Conservation (phyloP, 2,113 vertebrate genomes). For the Cnemophilus loriae region DNA sequence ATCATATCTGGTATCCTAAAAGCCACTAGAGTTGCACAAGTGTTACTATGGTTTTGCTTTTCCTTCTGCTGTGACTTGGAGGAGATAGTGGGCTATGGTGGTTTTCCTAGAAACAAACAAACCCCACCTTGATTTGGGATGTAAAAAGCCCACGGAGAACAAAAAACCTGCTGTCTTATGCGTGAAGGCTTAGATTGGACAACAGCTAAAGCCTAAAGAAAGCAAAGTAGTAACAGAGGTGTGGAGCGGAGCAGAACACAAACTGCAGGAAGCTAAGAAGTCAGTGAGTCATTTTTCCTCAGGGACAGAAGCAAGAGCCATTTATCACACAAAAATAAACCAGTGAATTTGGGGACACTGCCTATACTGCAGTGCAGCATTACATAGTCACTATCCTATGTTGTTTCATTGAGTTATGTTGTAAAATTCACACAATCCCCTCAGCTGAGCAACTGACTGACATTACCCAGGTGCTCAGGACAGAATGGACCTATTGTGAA, state of each 20-base stretch:
- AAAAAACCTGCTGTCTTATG: background rate
- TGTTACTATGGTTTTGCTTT: background rate
- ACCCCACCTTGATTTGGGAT: background rate
- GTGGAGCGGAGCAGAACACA: background rate
- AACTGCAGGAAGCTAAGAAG: background rate
- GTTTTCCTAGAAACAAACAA: background rate
- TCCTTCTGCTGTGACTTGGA: background rate
- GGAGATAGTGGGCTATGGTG: background rate
- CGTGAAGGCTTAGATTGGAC: background rate
- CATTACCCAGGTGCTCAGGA: background rate
- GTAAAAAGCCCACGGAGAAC: background rate
- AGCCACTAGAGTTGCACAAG: accelerated
- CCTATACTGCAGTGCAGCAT: background rate
- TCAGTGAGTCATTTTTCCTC: background rate
- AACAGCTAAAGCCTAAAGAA: background rate
- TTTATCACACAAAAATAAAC: background rate
- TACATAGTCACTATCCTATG: background rate
- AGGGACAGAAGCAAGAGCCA: background rate
- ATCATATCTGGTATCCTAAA: background rate
- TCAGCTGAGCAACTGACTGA: background rate
- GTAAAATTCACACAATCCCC: background rate
- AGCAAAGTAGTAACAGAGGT: background rate
- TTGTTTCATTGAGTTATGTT: background rate
- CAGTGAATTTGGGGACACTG: background rate
- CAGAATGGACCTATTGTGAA: background rate